These are phyloP conservation scores for Semaprochilodus insignis DNA, from an alignment of 2,797 vertebrate genomes.

Conservation along the genomic window DNA sequence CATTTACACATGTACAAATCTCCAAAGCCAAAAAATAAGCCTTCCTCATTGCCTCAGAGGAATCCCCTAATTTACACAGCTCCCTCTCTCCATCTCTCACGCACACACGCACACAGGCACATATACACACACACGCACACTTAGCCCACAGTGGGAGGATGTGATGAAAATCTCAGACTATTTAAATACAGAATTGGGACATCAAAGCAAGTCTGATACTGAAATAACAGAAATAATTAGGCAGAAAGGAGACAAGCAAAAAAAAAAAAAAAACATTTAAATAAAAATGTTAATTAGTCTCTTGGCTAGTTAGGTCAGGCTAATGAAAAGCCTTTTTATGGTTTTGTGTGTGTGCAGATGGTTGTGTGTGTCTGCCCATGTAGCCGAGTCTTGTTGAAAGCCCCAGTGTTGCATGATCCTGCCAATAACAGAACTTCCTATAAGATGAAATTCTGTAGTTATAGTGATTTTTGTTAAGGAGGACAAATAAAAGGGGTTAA, in stretches of 20 bases:
- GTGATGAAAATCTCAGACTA: constrained; percentile 95
- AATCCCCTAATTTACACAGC: constrained; percentile 28
- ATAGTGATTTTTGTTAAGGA: neutral
- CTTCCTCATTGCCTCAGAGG: constrained; percentile 20
- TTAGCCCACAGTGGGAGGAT: constrained; percentile 86
- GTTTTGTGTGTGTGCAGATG: constrained; percentile 54
- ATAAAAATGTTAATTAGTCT: constrained; percentile 99
- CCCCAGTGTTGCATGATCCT: constrained; percentile 7
- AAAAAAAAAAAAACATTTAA: constrained; percentile 91
- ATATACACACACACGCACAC: constrained; percentile 18
- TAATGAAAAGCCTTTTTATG: constrained; percentile 90
- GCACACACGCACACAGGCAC: constrained; percentile 45
- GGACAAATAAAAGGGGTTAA: neutral
- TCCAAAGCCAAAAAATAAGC: constrained; percentile 35
- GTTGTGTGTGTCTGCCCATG: constrained; percentile 1
- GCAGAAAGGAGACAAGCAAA: constrained; percentile 72
- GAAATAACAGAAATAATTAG: constrained; percentile 84
- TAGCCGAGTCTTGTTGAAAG: neutral
- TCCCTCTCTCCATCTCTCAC: constrained; percentile 43
- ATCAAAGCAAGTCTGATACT: constrained; percentile 90
- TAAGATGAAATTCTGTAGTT: neutral
- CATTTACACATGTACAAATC: constrained; percentile 54
- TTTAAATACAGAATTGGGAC: constrained; percentile 98
- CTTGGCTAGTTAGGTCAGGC: constrained; percentile 81
- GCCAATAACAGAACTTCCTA: neutral